Conservation (phyloP, 2,797 vertebrate species). For the Enteromius viviparus region DNA sequence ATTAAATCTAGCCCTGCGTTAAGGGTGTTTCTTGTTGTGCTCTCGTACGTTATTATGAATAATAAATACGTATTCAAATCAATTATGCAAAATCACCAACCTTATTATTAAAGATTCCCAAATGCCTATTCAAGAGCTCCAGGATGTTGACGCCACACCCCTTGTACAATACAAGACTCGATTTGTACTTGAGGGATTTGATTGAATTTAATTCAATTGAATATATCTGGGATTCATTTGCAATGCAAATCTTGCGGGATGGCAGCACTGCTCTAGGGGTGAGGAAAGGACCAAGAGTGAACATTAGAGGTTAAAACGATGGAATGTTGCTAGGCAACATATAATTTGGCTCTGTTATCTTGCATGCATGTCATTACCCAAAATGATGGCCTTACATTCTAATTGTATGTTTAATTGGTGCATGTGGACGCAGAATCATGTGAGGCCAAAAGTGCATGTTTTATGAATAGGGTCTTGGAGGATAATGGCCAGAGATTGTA, state of each 20-base stretch:
- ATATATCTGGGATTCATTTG: slow-evolving; percentile 48
- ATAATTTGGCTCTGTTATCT: slow-evolving; percentile 54
- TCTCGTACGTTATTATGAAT: slow-evolving; percentile 11
- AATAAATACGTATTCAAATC: slow-evolving; percentile 28
- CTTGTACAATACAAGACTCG: slow-evolving; percentile 23
- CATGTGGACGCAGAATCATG: slow-evolving; percentile 44
- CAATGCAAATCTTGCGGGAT: slow-evolving; percentile 35
- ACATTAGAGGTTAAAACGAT: slow-evolving; percentile 43
- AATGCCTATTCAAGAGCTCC: slow-evolving; percentile 20
- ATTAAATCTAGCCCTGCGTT: slow-evolving; percentile 28
- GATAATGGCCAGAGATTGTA: slow-evolving; percentile 2
- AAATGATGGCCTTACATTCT: slow-evolving; percentile 45
- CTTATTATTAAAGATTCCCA: slow-evolving; percentile 21
- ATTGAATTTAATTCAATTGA: slow-evolving; percentile 42
- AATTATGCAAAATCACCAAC: slow-evolving; percentile 21
- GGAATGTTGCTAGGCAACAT: slow-evolving; percentile 59
- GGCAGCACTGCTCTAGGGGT: slow-evolving; percentile 3
- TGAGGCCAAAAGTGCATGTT: slow-evolving; percentile 49
- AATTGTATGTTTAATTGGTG: slow-evolving; percentile 56
- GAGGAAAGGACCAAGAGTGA: slow-evolving; percentile 25
- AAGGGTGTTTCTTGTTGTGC: background rate
- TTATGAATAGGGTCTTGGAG: slow-evolving; percentile 48
- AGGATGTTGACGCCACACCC: slow-evolving; percentile 14
- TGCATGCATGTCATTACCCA: slow-evolving; percentile 46
- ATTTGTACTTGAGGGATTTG: slow-evolving; percentile 24